Evolutionary conservation across 2,888 invertebrate genomes (phyloP).

Genomic region (Cheilosia variabilis): DNA sequence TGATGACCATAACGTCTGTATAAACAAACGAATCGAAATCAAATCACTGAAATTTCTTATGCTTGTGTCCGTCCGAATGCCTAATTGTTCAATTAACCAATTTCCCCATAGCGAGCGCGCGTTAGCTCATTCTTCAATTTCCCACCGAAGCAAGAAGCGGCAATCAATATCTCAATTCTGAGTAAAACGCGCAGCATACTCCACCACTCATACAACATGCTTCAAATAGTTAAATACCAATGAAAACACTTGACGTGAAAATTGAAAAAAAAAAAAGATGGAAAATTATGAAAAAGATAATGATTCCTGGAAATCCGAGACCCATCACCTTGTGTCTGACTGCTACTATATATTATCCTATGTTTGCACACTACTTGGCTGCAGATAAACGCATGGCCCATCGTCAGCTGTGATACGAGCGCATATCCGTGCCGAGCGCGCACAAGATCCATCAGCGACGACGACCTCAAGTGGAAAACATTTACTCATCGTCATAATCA

Average conservation of each 20-base stretch:
- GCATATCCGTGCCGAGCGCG: conserved; percentile 15
- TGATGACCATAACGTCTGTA: conserved; percentile 61
- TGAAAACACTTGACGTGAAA: conserved; percentile 66
- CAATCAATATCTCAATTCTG: conserved; percentile 11
- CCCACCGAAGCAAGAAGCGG: conserved; percentile 1
- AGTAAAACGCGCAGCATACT: conserved; percentile 44
- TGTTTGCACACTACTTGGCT: conserved; percentile 60
- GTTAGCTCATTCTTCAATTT: conserved; percentile 23
- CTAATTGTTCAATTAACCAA: conserved; percentile 74
- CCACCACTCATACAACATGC: not conserved
- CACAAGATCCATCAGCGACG: conserved; percentile 50
- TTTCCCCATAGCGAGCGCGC: conserved; percentile 20
- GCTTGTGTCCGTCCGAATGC: conserved; percentile 34
- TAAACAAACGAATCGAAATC: conserved; percentile 66
- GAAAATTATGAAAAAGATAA: conserved; percentile 48
- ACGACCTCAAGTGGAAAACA: conserved; percentile 67
- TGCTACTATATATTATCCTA: conserved; percentile 30
- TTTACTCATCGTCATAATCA: conserved; percentile 64
- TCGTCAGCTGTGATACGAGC: conserved; percentile 41
- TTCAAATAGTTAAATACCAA: conserved; percentile 67
- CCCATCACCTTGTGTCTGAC: conserved; percentile 51
- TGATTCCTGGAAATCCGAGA: conserved; percentile 69
- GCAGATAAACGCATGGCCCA: conserved; percentile 32
- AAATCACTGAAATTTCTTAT: conserved; percentile 58
- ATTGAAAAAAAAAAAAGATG: conserved; percentile 19